Conservation (phyloP, 2,888 invertebrate genomes). For the Meandrusa payeni region DNA sequence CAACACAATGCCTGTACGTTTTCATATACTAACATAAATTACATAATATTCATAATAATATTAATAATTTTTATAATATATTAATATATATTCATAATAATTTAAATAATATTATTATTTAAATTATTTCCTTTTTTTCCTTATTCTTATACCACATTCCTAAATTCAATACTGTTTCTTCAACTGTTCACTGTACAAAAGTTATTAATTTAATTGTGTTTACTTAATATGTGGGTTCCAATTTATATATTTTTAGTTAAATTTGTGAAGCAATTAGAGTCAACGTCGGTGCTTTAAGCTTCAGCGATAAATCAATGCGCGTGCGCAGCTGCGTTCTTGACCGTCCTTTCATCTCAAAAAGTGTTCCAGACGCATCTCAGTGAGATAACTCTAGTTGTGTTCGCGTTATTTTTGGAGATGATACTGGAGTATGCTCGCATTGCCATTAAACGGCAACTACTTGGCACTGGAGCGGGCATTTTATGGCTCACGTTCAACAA, state of each 20-base stretch:
- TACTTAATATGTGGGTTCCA: no score
- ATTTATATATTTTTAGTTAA: no score
- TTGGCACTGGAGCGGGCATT: constrained; percentile 74
- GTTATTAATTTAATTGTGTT: no score
- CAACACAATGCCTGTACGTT: constrained; percentile 68
- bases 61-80: no score
- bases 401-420: constrained; percentile 70
- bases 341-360: constrained; percentile 40
- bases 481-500: constrained; percentile 69
- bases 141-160: no score
- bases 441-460: constrained; percentile 54
- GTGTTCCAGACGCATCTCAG: constrained; percentile 48
- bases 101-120: no score
- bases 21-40: background rate
- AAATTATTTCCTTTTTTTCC: no score
- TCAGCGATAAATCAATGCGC: constrained; percentile 8
- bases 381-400: constrained; percentile 50
- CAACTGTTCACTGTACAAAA: no score
- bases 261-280: no score
- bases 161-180: no score
- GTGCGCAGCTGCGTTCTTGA: constrained; percentile 30
- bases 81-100: no score
- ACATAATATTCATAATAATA: no score
- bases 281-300: constrained; percentile 1
- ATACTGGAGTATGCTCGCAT: constrained; percentile 64